Base-by-base conservation (phyloP, 1,140 invertebrate genomes). In the Cyclargus thomasi region DNA sequence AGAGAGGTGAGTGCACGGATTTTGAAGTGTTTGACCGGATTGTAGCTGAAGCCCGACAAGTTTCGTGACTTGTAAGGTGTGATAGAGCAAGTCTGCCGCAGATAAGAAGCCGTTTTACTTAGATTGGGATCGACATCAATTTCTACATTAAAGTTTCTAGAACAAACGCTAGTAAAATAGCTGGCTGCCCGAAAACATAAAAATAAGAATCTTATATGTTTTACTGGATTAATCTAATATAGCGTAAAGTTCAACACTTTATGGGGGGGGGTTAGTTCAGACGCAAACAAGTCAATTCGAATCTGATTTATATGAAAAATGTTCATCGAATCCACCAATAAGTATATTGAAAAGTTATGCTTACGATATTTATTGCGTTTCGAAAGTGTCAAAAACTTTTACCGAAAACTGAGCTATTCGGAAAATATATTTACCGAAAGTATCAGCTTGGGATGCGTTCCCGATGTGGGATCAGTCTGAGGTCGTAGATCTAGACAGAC, bases 401-500 rank as follows among this genome's bases (percentile, higher is more conserved):
- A 47, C 39, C 39, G 14, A 47, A 47, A 21, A 57, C 55, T 21
- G 2, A 4, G 2, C 3, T 57, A 10, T 57, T 57, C 55, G 17
- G 14, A 55, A 20, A 20, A 20, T 8, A 20, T 57, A 57, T 57
- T 18, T 20, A 18, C 17, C 55, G 18, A 57, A 20, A 57, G 17
- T 57, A 7, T 17, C 17, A 57, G 55, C 55, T 20, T 59, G n/a
- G 20, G 18, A 59, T 59, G 55, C 18, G 18, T 21, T 59, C 17
- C 20, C 55, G 18, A 59, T 59, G 11, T 21, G 55, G 55, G 55
- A 59, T 59, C 55, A 59, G 55, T 59, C 55, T 59, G 20, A 21
- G 55, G 55, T 59, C 55, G 55, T 59, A 11, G 55, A 18, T 21
- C 55, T 18, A 59, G 55, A 59, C 55, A 21, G 55, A 20, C 55